These are phyloP conservation scores for Phymastichus coffea DNA, from an alignment of 1,140 invertebrate genomes.

Conservation along the genomic window DNA sequence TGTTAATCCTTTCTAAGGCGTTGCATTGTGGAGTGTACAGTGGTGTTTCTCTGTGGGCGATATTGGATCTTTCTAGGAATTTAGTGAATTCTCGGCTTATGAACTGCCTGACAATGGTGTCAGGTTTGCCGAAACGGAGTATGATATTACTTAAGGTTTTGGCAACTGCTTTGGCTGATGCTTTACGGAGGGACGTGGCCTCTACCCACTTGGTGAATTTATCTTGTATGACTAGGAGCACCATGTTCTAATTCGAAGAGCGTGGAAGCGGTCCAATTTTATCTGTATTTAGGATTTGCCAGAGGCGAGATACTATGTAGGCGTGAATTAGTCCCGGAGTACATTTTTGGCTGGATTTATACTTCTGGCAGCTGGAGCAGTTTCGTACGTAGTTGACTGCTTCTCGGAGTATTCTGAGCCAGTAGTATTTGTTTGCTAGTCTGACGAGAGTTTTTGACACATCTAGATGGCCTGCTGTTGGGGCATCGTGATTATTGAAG, in stretches of 20 bases:
- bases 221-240: too few relatives aligned
- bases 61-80: background rate
- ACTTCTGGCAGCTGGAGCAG: conserved; percentile 30
- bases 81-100: background rate
- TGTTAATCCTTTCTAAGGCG: conserved; percentile 32
- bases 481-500: conserved; percentile 33
- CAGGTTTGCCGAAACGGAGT: too few relatives aligned
- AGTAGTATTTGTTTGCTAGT: conserved; percentile 30
- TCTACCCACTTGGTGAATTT: too few relatives aligned
- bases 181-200: too few relatives aligned
- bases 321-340: too few relatives aligned
- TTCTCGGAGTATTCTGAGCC: conserved; percentile 31
- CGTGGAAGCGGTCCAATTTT: too few relatives aligned
- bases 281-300: too few relatives aligned
- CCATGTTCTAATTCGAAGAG: too few relatives aligned
- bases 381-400: conserved; percentile 16
- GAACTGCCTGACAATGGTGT: too few relatives aligned
- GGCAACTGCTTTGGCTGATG: too few relatives aligned
- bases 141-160: too few relatives aligned
- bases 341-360: background rate
- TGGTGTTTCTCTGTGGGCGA: conserved; percentile 26
- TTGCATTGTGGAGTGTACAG: conserved; percentile 38
- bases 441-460: conserved; percentile 25
- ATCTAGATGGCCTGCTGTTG: conserved; percentile 33
- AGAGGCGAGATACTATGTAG: too few relatives aligned